phyloP scores from a whole-genome alignment of 2,113 vertebrate genomes.

The Larimichthys crocea region DNA sequence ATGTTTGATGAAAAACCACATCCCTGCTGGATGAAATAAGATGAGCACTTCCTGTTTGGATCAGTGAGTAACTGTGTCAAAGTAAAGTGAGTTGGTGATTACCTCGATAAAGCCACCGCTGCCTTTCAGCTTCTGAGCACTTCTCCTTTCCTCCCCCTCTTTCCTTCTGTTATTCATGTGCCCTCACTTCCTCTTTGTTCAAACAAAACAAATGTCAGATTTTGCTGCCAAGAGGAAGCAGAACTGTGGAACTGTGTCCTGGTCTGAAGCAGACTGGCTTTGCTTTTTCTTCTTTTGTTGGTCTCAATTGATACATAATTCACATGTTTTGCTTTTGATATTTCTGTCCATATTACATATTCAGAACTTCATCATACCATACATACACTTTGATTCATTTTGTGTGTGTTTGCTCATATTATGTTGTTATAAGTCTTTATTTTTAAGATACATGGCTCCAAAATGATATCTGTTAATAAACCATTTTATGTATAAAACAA shows the following conservation, averaged over 20 bases:
- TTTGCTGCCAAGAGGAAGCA: slow-evolving; percentile 41
- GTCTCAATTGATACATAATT: not conserved
- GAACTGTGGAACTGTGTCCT: not conserved
- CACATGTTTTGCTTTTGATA: not conserved
- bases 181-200: slow-evolving; percentile 51
- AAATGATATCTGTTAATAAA: too few species aligned
- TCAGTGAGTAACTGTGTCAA: not conserved
- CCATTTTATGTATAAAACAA: too few species aligned
- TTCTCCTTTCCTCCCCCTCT: slow-evolving; percentile 3
- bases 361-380: not conserved
- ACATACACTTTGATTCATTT: not conserved
- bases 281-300: not conserved
- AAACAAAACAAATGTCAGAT: not conserved
- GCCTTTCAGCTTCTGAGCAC: not conserved
- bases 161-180: slow-evolving; percentile 20
- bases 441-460: too few species aligned
- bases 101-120: not conserved
- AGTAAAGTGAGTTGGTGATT: not conserved
- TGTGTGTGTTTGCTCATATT: not conserved
- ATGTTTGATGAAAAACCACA: not conserved
- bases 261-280: not conserved
- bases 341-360: not conserved
- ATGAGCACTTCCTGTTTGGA: not conserved
- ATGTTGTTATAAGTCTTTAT: too few species aligned
- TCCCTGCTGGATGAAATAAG: too few species aligned